phyloP scores from a whole-genome alignment of 2,797 vertebrate species.

The Microchirus variegatus region DNA sequence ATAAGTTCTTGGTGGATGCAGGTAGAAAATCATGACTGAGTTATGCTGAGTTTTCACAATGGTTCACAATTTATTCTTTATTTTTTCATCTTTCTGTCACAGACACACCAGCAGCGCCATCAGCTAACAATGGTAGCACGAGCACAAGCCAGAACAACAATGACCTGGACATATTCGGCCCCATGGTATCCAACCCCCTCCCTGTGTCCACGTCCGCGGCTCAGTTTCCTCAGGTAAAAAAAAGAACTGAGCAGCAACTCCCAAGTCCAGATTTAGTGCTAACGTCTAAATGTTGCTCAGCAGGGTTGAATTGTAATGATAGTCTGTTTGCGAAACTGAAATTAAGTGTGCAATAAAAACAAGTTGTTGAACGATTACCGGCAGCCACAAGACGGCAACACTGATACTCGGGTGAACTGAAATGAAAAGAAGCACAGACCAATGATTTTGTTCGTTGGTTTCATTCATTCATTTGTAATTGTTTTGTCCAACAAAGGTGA shows the following conservation, averaged over 20 bases:
- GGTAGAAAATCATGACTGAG: background rate
- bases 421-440: conserved; percentile 4
- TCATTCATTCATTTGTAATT: too few species aligned
- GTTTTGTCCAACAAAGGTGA: too few species aligned
- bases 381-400: conserved; percentile 24
- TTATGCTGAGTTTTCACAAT: background rate
- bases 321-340: conserved; percentile 19
- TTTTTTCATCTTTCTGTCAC: conserved; percentile 31
- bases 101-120: conserved; percentile 88
- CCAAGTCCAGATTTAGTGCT: background rate
- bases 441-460: too few species aligned
- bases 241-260: background rate
- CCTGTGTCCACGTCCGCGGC: conserved; percentile 81
- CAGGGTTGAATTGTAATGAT: background rate
- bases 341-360: conserved; percentile 29
- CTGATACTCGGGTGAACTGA: background rate
- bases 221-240: conserved; percentile 82
- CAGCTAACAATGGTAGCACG: conserved; percentile 84
- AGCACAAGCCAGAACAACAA: conserved; percentile 86
- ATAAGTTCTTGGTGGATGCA: background rate
- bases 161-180: conserved; percentile 98
- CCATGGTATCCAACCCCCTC: conserved; percentile 98
- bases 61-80: conserved; percentile 20
- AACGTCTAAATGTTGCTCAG: conserved; percentile 4
- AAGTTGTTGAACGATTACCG: conserved; percentile 10